Percentiles rank a stretch among this genome's conserved stretches.
Evolutionary conservation across 2,797 vertebrate genomes (phyloP).

Genomic region (Megaceryle alcyon): DNA sequence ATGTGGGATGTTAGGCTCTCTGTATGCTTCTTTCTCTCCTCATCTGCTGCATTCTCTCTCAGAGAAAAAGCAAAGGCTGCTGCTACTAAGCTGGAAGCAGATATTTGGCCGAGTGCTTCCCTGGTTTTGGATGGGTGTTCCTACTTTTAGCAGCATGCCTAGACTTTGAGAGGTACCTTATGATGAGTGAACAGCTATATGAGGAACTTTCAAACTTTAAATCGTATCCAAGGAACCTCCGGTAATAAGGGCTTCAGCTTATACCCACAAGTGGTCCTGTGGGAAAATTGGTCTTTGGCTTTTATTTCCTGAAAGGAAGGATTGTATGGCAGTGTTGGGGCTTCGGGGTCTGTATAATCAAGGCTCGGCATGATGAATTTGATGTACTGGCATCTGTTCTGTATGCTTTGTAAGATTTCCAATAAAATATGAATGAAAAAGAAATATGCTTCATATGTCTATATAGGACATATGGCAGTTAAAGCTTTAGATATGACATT

Average conservation of each 20-base stretch:
- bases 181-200: constrained; percentile 64
- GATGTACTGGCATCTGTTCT: constrained; percentile 65
- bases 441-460: constrained; percentile 62
- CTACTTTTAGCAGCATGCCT: constrained; percentile 29
- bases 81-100: background rate
- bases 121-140: constrained; percentile 3
- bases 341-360: constrained; percentile 59
- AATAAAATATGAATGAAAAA: constrained; percentile 66
- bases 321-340: constrained; percentile 57
- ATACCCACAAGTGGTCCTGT: constrained; percentile 59
- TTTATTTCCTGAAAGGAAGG: constrained; percentile 74
- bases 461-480: constrained; percentile 31
- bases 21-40: background rate
- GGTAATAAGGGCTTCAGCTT: constrained; percentile 62
- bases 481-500: constrained; percentile 35
- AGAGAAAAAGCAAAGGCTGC: background rate
- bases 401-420: constrained; percentile 72
- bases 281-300: constrained; percentile 65
- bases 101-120: background rate
- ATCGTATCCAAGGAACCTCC: constrained; percentile 52
- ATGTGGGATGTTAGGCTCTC: background rate
- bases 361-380: constrained; percentile 54
- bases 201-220: constrained; percentile 50
- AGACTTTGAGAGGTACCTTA: constrained; percentile 28
- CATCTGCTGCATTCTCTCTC: background rate